Percentiles rank a stretch among this genome's conserved stretches.
Conservation (phyloP, 2,797 vertebrate species). For the Oreortyx pictus region DNA sequence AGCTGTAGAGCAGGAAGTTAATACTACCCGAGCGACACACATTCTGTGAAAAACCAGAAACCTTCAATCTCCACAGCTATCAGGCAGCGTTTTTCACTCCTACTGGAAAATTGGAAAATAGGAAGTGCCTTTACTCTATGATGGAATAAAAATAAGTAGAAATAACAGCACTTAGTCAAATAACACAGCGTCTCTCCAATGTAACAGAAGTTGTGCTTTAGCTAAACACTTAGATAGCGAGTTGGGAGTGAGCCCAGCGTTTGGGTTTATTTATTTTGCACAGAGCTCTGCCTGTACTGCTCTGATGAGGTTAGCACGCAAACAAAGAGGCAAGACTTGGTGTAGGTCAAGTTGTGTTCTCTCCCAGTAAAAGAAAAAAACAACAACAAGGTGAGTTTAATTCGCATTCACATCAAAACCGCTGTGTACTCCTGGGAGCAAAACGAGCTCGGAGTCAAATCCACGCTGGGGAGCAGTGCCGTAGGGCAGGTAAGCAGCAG, state of each 20-base stretch:
- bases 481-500: neutral
- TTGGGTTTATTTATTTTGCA: conserved; percentile 23
- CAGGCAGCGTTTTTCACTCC: conserved; percentile 16
- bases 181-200: conserved; percentile 17
- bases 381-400: neutral
- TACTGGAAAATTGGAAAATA: conserved; percentile 29
- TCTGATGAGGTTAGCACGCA: conserved; percentile 28
- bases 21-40: neutral
- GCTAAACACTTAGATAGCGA: conserved; percentile 6
- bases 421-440: neutral
- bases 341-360: neutral
- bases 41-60: conserved; percentile 43
- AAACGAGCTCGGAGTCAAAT: neutral
- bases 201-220: conserved; percentile 17
- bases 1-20: conserved; percentile 11
- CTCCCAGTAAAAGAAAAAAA: neutral
- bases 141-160: conserved; percentile 41
- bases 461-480: neutral
- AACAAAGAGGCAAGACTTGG: conserved; percentile 9
- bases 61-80: neutral
- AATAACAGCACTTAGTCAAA: conserved; percentile 47
- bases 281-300: conserved; percentile 11
- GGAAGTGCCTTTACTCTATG: neutral
- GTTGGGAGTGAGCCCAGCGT: conserved; percentile 19
- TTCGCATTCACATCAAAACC: conserved; percentile 1